Evolutionary conservation across 2,113 vertebrate species (phyloP).

Genomic region (Toxotes chatareus): DNA sequence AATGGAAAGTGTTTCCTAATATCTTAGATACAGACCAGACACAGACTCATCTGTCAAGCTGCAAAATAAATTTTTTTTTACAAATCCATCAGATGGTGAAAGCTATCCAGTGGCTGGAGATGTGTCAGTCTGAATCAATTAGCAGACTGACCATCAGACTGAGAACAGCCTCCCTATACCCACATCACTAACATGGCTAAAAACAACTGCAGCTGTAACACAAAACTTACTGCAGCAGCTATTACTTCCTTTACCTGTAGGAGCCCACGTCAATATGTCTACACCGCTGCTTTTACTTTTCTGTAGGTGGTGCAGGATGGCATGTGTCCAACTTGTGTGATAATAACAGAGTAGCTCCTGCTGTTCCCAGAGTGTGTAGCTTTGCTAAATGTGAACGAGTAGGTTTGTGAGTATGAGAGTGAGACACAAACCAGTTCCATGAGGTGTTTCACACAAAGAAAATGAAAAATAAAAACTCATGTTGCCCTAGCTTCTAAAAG

Average conservation of each 20-base stretch:
- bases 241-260: not conserved
- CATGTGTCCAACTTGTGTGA: not conserved
- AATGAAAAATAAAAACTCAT: not conserved
- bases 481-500: not conserved
- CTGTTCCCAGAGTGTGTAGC: not conserved
- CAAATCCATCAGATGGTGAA: no score
- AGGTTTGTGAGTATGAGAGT: not conserved
- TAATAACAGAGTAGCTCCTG: not conserved
- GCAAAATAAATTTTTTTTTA: no score
- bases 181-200: no score
- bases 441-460: not conserved
- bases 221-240: not conserved
- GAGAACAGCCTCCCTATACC: no score
- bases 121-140: no score
- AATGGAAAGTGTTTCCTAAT: no score
- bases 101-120: no score
- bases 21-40: no score
- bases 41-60: no score
- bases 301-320: not conserved
- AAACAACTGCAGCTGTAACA: no score
- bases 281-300: not conserved
- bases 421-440: not conserved
- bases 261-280: not conserved
- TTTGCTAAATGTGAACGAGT: not conserved
- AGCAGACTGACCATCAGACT: no score